Evolutionary conservation across 2,888 invertebrate species (phyloP).

Genomic region (Euspilapteryx auroguttella): DNA sequence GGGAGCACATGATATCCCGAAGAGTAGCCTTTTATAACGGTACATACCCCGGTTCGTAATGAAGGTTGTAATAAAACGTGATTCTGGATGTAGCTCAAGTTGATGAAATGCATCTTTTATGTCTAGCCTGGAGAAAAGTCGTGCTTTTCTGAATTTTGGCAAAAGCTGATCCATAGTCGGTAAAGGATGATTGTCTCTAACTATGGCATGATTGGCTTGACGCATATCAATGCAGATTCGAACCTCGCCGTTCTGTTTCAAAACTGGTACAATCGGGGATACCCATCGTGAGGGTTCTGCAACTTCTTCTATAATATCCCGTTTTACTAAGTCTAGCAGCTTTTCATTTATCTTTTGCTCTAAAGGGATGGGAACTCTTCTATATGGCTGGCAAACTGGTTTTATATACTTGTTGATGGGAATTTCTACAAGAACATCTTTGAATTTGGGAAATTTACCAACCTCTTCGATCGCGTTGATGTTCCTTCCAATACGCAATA

Average conservation of each 20-base stretch:
- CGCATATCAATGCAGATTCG: conserved; percentile 8
- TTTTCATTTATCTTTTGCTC: conserved; percentile 8
- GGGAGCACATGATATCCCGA: conserved; percentile 3
- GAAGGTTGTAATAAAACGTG: conserved; percentile 3
- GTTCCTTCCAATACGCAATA: conserved; percentile 9
- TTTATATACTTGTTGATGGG: conserved; percentile 6
- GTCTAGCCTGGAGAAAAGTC: conserved; percentile 9
- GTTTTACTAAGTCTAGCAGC: conserved; percentile 6
- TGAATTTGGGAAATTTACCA: conserved; percentile 8
- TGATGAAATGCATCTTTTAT: conserved; percentile 8
- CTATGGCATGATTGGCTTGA: conserved; percentile 6
- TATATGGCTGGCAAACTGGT: conserved; percentile 9
- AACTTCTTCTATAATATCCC: conserved; percentile 8
- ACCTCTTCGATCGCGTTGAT: conserved; percentile 7
- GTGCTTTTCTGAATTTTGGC: conserved; percentile 8
- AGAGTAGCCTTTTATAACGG: conserved; percentile 1
- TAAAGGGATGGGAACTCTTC: conserved; percentile 10
- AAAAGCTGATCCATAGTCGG: conserved; percentile 7
- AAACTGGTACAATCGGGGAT: conserved; percentile 5
- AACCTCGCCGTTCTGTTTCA: conserved; percentile 5
- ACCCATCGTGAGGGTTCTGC: conserved; percentile 6
- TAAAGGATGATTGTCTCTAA: conserved; percentile 5
- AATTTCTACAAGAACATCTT: conserved; percentile 5
- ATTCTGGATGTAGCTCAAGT: neutral
- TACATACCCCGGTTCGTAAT: conserved; percentile 1